Conservation (phyloP, 2,113 vertebrate genomes). For the Phoenicopterus ruber region DNA sequence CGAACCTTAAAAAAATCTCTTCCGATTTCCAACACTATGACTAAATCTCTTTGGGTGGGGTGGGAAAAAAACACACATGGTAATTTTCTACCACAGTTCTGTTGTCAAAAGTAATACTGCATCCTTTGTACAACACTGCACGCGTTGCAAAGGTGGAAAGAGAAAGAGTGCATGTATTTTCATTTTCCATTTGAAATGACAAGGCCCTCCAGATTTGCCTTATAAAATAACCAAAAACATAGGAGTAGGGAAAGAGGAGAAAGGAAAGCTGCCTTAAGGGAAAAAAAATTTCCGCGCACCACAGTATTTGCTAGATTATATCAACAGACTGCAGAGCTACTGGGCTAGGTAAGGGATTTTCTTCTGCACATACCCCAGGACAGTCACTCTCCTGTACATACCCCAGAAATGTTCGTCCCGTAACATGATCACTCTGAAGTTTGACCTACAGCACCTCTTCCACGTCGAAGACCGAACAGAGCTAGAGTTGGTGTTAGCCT, state of each 20-base stretch:
- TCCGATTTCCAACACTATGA: constrained; percentile 25
- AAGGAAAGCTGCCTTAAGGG: constrained; percentile 68
- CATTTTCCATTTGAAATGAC: constrained; percentile 54
- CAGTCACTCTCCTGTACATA: constrained; percentile 3
- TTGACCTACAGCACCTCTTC: constrained; percentile 41
- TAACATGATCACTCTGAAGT: not conserved
- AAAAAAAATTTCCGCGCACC: constrained; percentile 46
- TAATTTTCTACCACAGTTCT: constrained; percentile 54
- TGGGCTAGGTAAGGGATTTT: constrained; percentile 45
- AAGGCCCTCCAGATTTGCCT: constrained; percentile 55
- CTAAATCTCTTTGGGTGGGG: constrained; percentile 44
- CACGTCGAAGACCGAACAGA: not conserved
- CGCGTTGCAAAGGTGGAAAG: constrained; percentile 30
- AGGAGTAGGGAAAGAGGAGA: constrained; percentile 42
- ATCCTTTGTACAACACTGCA: constrained; percentile 60
- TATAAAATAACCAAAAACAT: constrained; percentile 33
- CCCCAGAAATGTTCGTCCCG: not conserved
- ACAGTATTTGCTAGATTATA: constrained; percentile 49
- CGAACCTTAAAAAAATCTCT: constrained; percentile 5
- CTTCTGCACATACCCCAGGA: constrained; percentile 46
- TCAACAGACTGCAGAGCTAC: constrained; percentile 38
- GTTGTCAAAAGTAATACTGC: constrained; percentile 72
- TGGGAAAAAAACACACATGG: constrained; percentile 17
- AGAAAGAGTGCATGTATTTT: not conserved
- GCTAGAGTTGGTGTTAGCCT: not conserved